These are phyloP conservation scores for Pegoplata infirma DNA, from an alignment of 2,888 invertebrate genomes.

Conservation along the genomic window DNA sequence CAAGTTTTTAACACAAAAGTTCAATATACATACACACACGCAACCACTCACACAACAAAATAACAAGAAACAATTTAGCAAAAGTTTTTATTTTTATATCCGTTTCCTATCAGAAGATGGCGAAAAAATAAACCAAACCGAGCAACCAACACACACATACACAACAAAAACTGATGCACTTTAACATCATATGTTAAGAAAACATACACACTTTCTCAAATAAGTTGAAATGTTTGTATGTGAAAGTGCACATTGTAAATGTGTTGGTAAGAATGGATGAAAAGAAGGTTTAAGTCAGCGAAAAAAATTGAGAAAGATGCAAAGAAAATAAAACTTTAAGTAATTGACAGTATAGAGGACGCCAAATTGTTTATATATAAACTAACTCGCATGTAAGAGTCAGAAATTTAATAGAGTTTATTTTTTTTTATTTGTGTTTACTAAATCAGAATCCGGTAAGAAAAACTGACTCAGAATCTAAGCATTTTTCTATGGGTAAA, in stretches of 20 bases:
- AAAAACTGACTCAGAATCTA: too few relatives aligned
- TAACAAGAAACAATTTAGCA: slow-evolving; percentile 55
- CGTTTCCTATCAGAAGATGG: slow-evolving; percentile 48
- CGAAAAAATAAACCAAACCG: too few relatives aligned
- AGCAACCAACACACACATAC: slow-evolving; percentile 14
- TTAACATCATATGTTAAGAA: slow-evolving; percentile 36
- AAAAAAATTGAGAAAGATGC: slow-evolving; percentile 23
- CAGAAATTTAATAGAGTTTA: too few relatives aligned
- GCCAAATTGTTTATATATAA: slow-evolving; percentile 53
- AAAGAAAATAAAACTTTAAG: slow-evolving; percentile 49
- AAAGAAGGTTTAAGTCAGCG: slow-evolving; percentile 46
- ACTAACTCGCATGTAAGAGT: too few relatives aligned
- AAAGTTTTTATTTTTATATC: slow-evolving; percentile 54
- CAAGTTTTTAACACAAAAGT: slow-evolving; percentile 26
- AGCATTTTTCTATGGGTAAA: too few relatives aligned
- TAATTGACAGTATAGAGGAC: slow-evolving; percentile 60
- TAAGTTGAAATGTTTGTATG: neutral
- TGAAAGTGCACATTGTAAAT: too few relatives aligned
- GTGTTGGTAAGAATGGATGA: neutral
- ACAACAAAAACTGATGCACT: slow-evolving; percentile 52
- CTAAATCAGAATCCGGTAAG: too few relatives aligned
- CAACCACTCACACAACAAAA: neutral
- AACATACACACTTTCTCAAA: neutral
- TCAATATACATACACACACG: neutral
- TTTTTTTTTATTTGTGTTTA: too few relatives aligned